A percentile compares a stretch with the other conserved stretches of the same genome.
phyloP scores from a whole-genome alignment of 2,888 invertebrate species.

The Hydriomena furcata region DNA sequence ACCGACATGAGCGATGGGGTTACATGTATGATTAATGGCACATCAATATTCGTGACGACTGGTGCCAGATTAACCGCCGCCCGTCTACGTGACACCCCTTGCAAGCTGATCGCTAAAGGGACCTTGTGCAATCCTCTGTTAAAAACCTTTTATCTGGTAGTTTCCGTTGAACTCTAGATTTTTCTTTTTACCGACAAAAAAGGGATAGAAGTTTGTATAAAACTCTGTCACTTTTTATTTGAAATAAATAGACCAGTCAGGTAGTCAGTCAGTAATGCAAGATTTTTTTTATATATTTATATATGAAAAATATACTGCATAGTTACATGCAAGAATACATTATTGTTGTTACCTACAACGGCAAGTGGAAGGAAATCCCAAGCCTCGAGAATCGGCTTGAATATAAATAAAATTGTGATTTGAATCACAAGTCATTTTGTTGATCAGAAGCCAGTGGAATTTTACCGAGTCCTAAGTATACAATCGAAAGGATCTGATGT shows the following conservation, averaged over 20 bases:
- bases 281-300: background rate
- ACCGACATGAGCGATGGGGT: constrained; percentile 34
- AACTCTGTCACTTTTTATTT: no score
- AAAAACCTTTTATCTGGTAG: background rate
- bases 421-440: constrained; percentile 42
- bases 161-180: no score
- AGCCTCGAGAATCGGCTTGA: constrained; percentile 33
- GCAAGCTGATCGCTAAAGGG: constrained; percentile 12
- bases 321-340: background rate
- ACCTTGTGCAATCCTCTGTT: constrained; percentile 10
- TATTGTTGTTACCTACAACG: constrained; percentile 1
- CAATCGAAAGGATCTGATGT: constrained; percentile 27
- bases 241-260: no score
- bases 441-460: constrained; percentile 35
- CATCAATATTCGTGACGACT: constrained; percentile 67
- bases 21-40: constrained; percentile 53
- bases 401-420: constrained; percentile 41
- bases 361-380: constrained; percentile 39
- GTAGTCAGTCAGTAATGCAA: no score
- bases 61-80: constrained; percentile 58
- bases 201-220: no score
- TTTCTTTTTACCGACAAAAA: no score
- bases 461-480: constrained; percentile 38
- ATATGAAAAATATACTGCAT: background rate
- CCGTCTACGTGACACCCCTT: constrained; percentile 50